phyloP scores from a whole-genome alignment of 2,888 invertebrate genomes.

The Aporophyla nigra region DNA sequence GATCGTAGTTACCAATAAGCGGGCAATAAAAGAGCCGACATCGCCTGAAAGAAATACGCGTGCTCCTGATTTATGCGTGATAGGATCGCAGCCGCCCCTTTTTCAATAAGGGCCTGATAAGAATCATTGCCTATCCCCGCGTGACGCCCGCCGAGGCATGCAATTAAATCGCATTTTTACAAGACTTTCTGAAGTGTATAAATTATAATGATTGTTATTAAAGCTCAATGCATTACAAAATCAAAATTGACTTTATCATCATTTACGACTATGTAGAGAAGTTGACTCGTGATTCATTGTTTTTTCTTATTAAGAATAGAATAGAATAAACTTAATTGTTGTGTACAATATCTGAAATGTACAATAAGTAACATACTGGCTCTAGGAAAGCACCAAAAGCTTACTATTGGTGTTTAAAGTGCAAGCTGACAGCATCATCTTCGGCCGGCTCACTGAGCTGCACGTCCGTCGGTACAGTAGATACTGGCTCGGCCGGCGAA shows the following conservation, averaged over 20 bases:
- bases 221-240: neutral
- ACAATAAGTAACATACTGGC: neutral
- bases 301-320: neutral
- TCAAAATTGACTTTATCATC: neutral
- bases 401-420: too few relatives aligned
- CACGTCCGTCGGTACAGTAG: too few relatives aligned
- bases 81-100: constrained; percentile 85
- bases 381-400: too few relatives aligned
- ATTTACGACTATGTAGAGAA: neutral
- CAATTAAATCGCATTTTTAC: constrained; percentile 82
- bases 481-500: too few relatives aligned
- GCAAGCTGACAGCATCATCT: too few relatives aligned
- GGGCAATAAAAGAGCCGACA: constrained; percentile 84
- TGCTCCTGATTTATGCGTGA: constrained; percentile 86
- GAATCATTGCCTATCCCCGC: constrained; percentile 85
- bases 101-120: constrained; percentile 89
- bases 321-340: too few relatives aligned
- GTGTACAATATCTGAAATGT: neutral
- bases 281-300: neutral
- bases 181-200: constrained; percentile 39
- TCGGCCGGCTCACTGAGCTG: too few relatives aligned
- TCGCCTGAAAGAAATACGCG: constrained; percentile 80
- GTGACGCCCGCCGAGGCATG: constrained; percentile 79
- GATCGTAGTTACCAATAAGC: constrained; percentile 85
- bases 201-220: constrained; percentile 13